A percentile compares a stretch with the other conserved stretches of the same genome.
Conservation (phyloP, 2,888 invertebrate genomes). For the Galeopsomyia nigrocyanea region DNA sequence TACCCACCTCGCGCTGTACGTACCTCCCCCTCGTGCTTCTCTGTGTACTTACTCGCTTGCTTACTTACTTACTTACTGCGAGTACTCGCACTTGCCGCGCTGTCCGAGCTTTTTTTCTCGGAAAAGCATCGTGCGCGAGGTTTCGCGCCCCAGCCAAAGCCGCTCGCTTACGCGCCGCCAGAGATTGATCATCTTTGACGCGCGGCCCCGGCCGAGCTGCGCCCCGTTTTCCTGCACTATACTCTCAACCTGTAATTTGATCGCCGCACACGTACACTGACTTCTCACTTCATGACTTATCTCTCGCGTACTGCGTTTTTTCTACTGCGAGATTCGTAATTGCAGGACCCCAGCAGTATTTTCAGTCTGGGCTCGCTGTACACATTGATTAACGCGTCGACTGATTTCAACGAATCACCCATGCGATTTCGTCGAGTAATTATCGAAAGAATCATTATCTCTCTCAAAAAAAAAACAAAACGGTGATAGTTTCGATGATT, state of each 20-base stretch:
- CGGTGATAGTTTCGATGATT: too few relatives aligned
- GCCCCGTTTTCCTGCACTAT: neutral
- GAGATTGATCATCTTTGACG: conserved; percentile 36
- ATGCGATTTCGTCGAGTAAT: too few relatives aligned
- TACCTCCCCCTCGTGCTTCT: conserved; percentile 12
- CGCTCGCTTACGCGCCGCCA: conserved; percentile 8
- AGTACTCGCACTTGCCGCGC: too few relatives aligned
- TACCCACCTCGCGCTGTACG: neutral
- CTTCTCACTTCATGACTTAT: neutral
- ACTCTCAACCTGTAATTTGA: conserved; percentile 24
- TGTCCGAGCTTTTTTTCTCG: conserved; percentile 14
- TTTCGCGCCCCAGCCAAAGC: conserved; percentile 19
- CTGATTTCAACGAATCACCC: too few relatives aligned
- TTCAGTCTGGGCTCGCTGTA: neutral
- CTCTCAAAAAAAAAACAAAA: too few relatives aligned
- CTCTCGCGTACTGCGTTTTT: conserved; percentile 7
- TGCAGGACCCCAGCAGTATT: too few relatives aligned
- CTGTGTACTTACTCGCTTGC: too few relatives aligned
- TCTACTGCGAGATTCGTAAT: neutral
- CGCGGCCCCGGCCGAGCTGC: neutral
- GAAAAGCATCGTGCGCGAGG: conserved; percentile 25
- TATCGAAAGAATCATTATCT: too few relatives aligned
- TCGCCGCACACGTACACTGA: neutral
- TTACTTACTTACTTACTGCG: too few relatives aligned
- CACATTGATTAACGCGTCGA: neutral